Evolutionary conservation across 2,888 invertebrate species (phyloP).

Genomic region (Chrysolina haemoptera): DNA sequence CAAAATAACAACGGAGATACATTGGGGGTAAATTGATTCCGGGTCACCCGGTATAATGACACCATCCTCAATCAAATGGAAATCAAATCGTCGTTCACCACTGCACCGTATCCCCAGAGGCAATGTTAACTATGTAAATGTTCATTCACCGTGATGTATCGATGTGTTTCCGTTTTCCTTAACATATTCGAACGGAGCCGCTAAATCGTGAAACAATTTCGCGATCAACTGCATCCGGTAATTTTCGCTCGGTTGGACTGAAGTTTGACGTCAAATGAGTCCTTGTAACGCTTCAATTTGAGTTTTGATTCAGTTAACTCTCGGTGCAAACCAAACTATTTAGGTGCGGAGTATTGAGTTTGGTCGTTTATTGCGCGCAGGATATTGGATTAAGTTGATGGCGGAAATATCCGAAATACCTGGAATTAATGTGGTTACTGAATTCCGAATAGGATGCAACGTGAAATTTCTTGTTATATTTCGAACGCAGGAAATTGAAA

Average conservation of each 20-base stretch:
- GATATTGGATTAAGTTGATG: slow-evolving; percentile 1
- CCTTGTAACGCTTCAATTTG: slow-evolving; percentile 8
- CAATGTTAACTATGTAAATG: slow-evolving; percentile 1
- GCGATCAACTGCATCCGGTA: slow-evolving; percentile 18
- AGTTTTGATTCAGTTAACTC: slow-evolving; percentile 8
- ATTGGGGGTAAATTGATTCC: too few relatives aligned
- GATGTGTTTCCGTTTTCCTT: slow-evolving; percentile 20
- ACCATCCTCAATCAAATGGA: background rate
- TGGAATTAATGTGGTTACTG: slow-evolving; percentile 2
- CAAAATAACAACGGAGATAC: too few relatives aligned
- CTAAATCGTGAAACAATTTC: slow-evolving; percentile 11
- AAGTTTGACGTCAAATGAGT: slow-evolving; percentile 5
- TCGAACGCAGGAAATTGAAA: background rate
- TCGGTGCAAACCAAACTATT: slow-evolving; percentile 2
- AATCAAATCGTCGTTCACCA: slow-evolving; percentile 8
- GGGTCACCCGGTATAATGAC: too few relatives aligned
- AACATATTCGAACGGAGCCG: slow-evolving; percentile 10
- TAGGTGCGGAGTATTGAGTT: background rate
- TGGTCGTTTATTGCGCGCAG: background rate
- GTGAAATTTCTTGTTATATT: background rate
- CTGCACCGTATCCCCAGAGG: background rate
- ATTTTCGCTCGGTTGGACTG: slow-evolving; percentile 4
- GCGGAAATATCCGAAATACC: slow-evolving; percentile 17
- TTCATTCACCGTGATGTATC: slow-evolving; percentile 15
- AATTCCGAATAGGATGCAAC: background rate